Percentiles rank a stretch among this genome's conserved stretches.
These are phyloP conservation scores for Scaeva pyrastri DNA, from an alignment of 2,888 invertebrate species.

Conservation along the genomic window DNA sequence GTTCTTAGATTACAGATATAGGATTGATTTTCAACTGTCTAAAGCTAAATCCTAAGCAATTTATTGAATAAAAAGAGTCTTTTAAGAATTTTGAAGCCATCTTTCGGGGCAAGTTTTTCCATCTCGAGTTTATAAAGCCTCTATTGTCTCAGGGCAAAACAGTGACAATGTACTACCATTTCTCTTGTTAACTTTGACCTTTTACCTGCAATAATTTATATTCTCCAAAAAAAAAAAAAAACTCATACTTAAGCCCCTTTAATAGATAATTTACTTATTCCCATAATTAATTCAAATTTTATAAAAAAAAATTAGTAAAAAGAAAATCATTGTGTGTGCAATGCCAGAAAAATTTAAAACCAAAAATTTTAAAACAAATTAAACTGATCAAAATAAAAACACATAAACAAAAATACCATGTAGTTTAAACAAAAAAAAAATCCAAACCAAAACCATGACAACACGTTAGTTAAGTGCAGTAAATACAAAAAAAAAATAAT, in stretches of 20 bases:
- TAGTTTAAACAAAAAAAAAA: constrained; percentile 42
- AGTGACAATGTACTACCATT: no score
- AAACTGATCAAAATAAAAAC: constrained; percentile 60
- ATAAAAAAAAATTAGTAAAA: no score
- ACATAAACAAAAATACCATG: constrained; percentile 13
- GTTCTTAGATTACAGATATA: no score
- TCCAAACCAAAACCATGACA: constrained; percentile 36
- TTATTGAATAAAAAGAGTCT: no score
- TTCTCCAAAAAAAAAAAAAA: neutral
- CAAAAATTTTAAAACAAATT: constrained; percentile 27
- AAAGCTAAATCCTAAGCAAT: no score
- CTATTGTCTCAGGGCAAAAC: no score
- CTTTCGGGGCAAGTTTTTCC: no score
- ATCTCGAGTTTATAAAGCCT: no score
- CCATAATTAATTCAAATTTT: neutral
- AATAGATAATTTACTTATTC: neutral
- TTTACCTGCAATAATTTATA: neutral
- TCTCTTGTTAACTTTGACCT: no score
- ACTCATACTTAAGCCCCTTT: neutral
- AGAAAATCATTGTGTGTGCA: constrained; percentile 44
- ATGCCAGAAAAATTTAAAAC: constrained; percentile 28
- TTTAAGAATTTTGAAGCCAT: no score
- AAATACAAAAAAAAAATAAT: constrained; percentile 59
- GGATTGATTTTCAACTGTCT: no score
- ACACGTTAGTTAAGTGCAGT: constrained; percentile 67